phyloP scores from a whole-genome alignment of 2,113 vertebrate genomes.

The Megaceryle torquata region DNA sequence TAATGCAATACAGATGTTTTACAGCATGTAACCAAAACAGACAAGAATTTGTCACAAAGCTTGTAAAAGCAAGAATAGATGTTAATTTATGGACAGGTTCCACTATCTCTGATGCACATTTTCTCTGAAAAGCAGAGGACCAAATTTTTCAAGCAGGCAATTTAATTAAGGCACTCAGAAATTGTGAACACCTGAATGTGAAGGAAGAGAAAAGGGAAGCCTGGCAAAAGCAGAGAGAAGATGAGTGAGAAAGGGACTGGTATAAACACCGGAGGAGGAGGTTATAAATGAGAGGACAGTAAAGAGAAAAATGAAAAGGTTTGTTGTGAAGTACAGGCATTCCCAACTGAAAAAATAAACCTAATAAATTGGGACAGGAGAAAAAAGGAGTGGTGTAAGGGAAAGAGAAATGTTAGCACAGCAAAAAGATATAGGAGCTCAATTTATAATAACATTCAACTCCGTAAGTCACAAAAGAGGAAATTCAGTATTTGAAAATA shows the following conservation, averaged over 20 bases:
- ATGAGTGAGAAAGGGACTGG: not conserved
- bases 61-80: not conserved
- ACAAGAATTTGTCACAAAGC: not conserved
- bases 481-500: not conserved
- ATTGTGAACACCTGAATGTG: not conserved
- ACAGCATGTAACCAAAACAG: not conserved
- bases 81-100: not conserved
- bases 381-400: not conserved
- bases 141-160: not conserved
- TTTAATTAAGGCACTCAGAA: not conserved
- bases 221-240: not conserved
- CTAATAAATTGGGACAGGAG: conserved; percentile 35
- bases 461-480: not conserved
- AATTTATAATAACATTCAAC: conserved; percentile 54
- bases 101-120: not conserved
- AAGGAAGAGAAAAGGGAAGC: not conserved
- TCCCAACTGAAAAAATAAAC: conserved; percentile 20
- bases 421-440: not conserved
- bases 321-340: not conserved
- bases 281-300: not conserved
- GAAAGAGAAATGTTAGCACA: conserved; percentile 10
- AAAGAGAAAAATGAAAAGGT: not conserved
- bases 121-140: not conserved
- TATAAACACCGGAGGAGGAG: not conserved
- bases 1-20: not conserved